These are phyloP conservation scores for Lophochroa leadbeateri DNA, from an alignment of 2,113 vertebrate species.

Conservation along the genomic window DNA sequence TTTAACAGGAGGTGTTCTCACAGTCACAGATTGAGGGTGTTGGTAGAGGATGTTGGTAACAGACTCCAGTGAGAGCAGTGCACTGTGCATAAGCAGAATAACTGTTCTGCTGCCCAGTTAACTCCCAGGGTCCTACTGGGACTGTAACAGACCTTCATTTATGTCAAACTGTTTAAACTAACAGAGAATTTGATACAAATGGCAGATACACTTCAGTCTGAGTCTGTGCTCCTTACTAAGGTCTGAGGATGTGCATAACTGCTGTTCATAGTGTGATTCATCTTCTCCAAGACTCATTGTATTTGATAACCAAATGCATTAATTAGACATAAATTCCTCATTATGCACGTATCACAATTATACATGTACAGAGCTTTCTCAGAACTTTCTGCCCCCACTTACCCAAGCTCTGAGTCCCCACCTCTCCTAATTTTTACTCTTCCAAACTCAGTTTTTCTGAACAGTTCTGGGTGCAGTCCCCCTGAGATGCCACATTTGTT, in stretches of 20 bases:
- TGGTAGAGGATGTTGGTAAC: neutral
- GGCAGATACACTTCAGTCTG: neutral
- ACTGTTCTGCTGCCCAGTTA: neutral
- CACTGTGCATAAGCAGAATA: neutral
- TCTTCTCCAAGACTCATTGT: neutral
- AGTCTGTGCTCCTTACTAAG: neutral
- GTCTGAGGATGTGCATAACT: neutral
- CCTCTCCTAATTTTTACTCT: neutral
- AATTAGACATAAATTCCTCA: neutral
- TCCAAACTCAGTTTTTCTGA: neutral
- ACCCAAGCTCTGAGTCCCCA: rapidly evolving
- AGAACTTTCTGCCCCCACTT: neutral
- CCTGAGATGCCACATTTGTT: neutral
- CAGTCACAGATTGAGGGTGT: neutral
- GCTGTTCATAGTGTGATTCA: neutral
- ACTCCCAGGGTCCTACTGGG: neutral
- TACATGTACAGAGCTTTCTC: neutral
- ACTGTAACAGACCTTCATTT: neutral
- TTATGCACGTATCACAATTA: neutral
- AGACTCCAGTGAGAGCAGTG: neutral
- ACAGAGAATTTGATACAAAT: neutral
- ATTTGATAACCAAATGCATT: neutral
- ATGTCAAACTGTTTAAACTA: neutral
- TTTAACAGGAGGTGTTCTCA: neutral
- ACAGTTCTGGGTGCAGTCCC: neutral